These are phyloP conservation scores for Rhincodon typus DNA, from an alignment of 2,797 vertebrate genomes.

Conservation along the genomic window DNA sequence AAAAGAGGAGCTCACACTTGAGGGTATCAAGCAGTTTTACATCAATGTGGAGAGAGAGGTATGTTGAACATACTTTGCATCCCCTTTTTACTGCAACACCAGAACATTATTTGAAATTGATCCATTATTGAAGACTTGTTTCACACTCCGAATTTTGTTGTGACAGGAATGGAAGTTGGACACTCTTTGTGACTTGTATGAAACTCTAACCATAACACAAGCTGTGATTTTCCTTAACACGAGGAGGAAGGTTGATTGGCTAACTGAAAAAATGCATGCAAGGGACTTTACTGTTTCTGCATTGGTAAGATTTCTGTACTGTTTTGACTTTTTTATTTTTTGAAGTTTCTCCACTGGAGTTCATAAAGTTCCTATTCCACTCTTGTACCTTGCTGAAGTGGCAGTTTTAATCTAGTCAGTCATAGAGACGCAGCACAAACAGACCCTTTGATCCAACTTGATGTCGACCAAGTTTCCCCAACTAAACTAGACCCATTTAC, in stretches of 20 bases:
- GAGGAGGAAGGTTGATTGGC: constrained; percentile 97
- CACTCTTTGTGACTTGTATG: constrained; percentile 92
- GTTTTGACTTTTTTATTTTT: not conserved
- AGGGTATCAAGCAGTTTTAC: constrained; percentile 99
- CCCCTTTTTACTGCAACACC: not conserved
- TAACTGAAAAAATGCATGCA: constrained; percentile 96
- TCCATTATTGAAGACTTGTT: not conserved
- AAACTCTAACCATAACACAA: constrained; percentile 95
- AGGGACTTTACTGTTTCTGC: constrained; percentile 96
- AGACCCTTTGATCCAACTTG: too few relatives aligned
- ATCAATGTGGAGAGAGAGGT: constrained; percentile 97
- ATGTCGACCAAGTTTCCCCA: too few relatives aligned
- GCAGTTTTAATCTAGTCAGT: not conserved
- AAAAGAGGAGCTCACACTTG: constrained; percentile 95
- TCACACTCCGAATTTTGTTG: not conserved
- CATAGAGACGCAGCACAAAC: too few relatives aligned
- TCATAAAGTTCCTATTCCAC: not conserved
- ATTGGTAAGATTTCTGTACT: constrained; percentile 65
- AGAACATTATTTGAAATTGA: not conserved
- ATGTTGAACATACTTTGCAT: not conserved
- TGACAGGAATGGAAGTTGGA: constrained; percentile 96
- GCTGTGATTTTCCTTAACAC: constrained; percentile 98
- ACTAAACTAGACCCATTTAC: too few relatives aligned
- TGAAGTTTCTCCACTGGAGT: not conserved
- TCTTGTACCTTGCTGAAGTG: not conserved